A percentile compares a stretch with the other conserved stretches of the same genome.
Evolutionary conservation across 2,113 vertebrate species (phyloP).

Genomic region (Dipodomys stephensi): DNA sequence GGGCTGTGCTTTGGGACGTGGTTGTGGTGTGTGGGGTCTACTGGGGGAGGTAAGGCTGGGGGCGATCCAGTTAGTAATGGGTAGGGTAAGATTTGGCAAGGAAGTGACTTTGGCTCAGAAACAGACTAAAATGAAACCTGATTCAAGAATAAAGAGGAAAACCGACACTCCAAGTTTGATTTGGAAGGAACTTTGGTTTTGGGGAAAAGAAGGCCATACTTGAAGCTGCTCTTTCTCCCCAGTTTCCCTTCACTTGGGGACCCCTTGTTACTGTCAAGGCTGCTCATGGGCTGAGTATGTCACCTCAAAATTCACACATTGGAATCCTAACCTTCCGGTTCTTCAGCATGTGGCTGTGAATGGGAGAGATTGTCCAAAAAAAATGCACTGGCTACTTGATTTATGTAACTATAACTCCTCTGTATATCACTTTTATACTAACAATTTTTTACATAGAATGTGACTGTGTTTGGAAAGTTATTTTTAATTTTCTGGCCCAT

Average conservation of each 20-base stretch:
- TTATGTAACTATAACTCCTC: too few relatives aligned
- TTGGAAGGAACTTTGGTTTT: neutral
- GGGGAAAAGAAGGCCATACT: neutral
- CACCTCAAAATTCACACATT: neutral
- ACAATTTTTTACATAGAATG: neutral
- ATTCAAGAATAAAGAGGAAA: neutral
- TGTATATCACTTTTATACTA: too few relatives aligned
- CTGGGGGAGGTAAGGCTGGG: neutral
- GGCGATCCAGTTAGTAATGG: neutral
- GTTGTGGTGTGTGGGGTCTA: neutral
- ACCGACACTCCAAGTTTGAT: neutral
- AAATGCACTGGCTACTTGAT: too few relatives aligned
- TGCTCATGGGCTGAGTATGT: neutral
- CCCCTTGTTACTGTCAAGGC: neutral
- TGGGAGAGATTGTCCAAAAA: too few relatives aligned
- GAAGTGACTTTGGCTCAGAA: neutral
- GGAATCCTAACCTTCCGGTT: neutral
- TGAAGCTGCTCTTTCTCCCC: neutral
- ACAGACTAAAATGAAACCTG: neutral
- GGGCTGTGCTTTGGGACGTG: neutral
- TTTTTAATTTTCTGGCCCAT: too few relatives aligned
- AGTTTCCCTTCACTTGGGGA: neutral
- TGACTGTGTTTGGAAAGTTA: neutral
- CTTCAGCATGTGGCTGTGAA: neutral
- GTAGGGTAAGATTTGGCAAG: neutral